Percentiles rank a stretch among this genome's conserved stretches.
Evolutionary conservation across 2,113 vertebrate species (phyloP).

Genomic region (Hemicordylus capensis): DNA sequence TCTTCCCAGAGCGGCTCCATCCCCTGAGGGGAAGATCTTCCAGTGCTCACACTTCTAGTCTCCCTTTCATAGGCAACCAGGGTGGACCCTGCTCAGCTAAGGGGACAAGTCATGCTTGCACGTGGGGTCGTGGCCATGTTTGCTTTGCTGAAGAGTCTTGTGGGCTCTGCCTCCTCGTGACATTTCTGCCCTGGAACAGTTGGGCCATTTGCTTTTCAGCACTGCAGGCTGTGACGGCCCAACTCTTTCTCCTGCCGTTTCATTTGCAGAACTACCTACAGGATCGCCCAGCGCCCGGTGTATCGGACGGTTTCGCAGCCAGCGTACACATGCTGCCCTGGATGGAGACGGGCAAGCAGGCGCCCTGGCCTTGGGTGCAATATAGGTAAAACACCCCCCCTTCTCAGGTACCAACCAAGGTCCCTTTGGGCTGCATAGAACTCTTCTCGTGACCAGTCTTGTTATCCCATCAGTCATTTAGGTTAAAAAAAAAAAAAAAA

Average conservation of each 20-base stretch:
- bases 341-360: constrained; percentile 77
- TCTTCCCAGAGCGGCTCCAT: no score
- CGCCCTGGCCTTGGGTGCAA: constrained; percentile 75
- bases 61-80: no score
- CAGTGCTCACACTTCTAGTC: no score
- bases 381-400: constrained; percentile 81
- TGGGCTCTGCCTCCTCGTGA: neutral
- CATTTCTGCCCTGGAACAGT: neutral
- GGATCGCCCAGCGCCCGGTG: constrained; percentile 81
- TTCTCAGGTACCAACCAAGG: neutral
- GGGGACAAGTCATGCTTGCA: no score
- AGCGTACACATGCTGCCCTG: constrained; percentile 84
- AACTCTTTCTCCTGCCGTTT: neutral
- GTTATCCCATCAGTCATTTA: no score
- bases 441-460: no score
- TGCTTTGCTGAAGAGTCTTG: neutral
- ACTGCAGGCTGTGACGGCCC: neutral
- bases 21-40: no score
- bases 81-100: no score
- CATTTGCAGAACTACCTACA: constrained; percentile 85
- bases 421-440: neutral
- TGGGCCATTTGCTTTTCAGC: neutral
- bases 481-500: neutral
- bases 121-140: neutral
- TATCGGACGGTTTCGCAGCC: constrained; percentile 47